Evolutionary conservation across 2,113 vertebrate species (phyloP).

Genomic region (Spea multiplicata): DNA sequence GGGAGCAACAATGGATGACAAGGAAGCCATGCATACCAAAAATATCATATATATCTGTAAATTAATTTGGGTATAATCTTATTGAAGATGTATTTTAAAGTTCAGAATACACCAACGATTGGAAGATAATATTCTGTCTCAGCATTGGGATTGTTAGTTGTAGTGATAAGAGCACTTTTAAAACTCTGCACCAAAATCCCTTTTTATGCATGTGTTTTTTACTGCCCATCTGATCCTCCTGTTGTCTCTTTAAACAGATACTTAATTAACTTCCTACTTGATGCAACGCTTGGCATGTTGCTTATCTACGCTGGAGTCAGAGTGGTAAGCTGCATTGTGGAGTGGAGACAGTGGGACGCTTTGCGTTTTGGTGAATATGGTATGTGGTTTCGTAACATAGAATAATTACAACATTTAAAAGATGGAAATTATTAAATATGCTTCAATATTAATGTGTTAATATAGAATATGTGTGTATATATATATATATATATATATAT

Average conservation of each 20-base stretch:
- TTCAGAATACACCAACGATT: no score
- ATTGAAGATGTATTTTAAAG: not conserved
- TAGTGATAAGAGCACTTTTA: no score
- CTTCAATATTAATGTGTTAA: no score
- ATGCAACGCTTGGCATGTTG: constrained; percentile 94
- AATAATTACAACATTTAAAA: no score
- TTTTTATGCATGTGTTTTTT: not conserved
- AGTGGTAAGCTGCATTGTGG: constrained; percentile 83
- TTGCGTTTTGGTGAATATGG: constrained; percentile 97
- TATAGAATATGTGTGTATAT: no score
- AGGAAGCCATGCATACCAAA: not conserved
- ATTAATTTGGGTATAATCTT: not conserved
- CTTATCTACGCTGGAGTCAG: constrained; percentile 90
- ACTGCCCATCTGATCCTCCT: not conserved
- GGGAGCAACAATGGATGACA: not conserved
- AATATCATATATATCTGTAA: not conserved
- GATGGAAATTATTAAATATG: no score
- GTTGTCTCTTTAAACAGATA: constrained; percentile 68
- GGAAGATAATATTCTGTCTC: no score
- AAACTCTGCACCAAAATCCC: no score
- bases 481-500: no score
- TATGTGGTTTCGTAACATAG: constrained; percentile 57
- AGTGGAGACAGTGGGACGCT: constrained; percentile 95
- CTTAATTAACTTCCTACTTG: constrained; percentile 96
- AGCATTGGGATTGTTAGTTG: no score